Conservation (phyloP, 2,797 vertebrate species). For the Anguilla megastoma region DNA sequence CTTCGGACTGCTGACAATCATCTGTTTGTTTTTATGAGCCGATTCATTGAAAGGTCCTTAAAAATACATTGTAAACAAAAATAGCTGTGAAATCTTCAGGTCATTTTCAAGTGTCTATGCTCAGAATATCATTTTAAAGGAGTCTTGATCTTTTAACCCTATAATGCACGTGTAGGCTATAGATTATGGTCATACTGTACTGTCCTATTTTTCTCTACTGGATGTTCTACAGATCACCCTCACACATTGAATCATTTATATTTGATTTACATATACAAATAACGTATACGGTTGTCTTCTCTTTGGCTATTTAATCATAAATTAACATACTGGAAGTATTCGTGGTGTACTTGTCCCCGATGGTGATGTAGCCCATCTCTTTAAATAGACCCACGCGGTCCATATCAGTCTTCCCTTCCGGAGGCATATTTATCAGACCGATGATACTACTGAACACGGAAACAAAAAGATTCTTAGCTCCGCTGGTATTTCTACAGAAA, state of each 20-base stretch:
- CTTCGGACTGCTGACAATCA: slow-evolving; percentile 72
- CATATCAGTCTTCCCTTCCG: slow-evolving; percentile 81
- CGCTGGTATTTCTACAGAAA: background rate
- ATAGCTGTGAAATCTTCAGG: background rate
- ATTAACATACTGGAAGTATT: slow-evolving; percentile 53
- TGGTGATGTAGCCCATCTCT: slow-evolving; percentile 83
- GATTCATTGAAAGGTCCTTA: slow-evolving; percentile 84
- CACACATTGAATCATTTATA: background rate
- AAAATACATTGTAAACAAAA: slow-evolving; percentile 45
- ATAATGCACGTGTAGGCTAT: background rate
- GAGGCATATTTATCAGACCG: slow-evolving; percentile 62
- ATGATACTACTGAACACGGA: background rate
- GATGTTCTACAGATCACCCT: background rate
- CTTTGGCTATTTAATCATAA: background rate
- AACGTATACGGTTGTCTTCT: background rate
- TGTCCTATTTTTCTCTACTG: background rate
- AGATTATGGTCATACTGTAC: background rate
- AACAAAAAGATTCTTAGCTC: slow-evolving; percentile 16
- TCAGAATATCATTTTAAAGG: background rate
- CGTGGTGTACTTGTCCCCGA: slow-evolving; percentile 81
- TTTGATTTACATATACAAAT: background rate
- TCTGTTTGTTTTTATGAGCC: slow-evolving; percentile 79
- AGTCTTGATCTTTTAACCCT: too few relatives aligned
- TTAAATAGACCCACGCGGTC: slow-evolving; percentile 86
- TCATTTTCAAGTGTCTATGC: background rate